Conservation (phyloP, 92 coral and sea anemone species). For the Ricordea florida region DNA sequence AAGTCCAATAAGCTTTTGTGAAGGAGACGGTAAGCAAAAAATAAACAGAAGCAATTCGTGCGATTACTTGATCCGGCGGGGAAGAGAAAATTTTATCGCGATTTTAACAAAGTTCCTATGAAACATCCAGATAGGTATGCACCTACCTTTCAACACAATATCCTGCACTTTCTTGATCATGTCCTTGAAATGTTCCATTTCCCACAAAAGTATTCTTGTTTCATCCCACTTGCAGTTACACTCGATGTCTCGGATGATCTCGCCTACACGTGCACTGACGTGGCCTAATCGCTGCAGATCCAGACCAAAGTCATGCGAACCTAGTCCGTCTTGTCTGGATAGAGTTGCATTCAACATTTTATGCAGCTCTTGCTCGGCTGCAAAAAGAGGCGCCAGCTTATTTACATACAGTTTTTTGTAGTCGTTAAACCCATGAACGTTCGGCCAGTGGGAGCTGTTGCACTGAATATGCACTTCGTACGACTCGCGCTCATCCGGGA, state of each 20-base stretch:
- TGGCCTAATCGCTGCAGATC: conserved; percentile 60
- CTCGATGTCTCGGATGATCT: conserved; percentile 47
- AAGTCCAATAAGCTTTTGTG: no score
- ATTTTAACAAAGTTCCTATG: not conserved
- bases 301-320: conserved; percentile 58
- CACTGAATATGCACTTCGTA: conserved; percentile 31
- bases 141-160: conserved; percentile 45
- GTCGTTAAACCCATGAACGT: conserved; percentile 31
- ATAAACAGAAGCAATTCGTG: no score
- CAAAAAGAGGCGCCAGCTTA: conserved; percentile 49
- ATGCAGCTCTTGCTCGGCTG: conserved; percentile 25
- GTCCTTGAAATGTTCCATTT: conserved; percentile 15
- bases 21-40: no score
- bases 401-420: conserved; percentile 47
- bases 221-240: conserved; percentile 43
- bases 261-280: conserved; percentile 42
- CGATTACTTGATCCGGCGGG: no score
- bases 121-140: not conserved
- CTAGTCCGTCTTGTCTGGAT: conserved; percentile 14
- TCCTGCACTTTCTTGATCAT: conserved; percentile 37
- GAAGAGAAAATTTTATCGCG: not conserved
- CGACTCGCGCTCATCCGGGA: not conserved
- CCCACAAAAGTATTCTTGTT: conserved; percentile 1
- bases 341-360: conserved; percentile 8
- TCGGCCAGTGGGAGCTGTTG: conserved; percentile 55